Evolutionary conservation across 2,797 vertebrate genomes (phyloP), one percentile per base, ranked within the genome.

Genomic region (Macrochelys suwanniensis): DNA sequence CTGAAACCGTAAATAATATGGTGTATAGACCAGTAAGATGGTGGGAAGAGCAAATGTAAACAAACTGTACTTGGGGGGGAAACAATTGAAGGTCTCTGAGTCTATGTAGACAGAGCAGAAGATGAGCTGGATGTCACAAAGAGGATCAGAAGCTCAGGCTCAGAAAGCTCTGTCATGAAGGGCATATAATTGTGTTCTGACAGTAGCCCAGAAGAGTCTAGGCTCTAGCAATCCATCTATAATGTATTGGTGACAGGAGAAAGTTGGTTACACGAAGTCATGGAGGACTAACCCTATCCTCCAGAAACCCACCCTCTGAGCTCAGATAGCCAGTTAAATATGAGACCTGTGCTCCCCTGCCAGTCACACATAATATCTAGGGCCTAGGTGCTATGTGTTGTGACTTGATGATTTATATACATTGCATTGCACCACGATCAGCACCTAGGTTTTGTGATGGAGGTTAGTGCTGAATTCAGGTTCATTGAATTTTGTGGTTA

Each of bases 61-160:
- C 33, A 61, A 31, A 61, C 59, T 61, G 59, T 15, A 33, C 59
- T 61, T 31, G 31, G 7, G 31, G 2, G 3, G 33, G 33, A 33
- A 33, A 61, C 28, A 33, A 61, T 3, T 12, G 56, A 57, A 57
- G 26, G 26, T 33, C 13, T 61, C 31, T 33, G 31, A 33, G 59
- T 33, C 59, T 61, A 31, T 61, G 54, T 54, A 61, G 59, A 15
- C 59, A 61, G 26, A 28, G 59, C 59, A 13, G 28, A 61, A 61
- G 59, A 33, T 33, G 31, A 61, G 59, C 15, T 1, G 31, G 15
- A 33, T 61, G 7, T 61, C 59, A 65, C 0, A 0, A 90, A 71
- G 26, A 54, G 80, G 47, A 84, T 79, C 5, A 82, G 76, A 82
- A 93, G 54, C 23, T 47, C 0, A 1, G 82, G 91, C 19, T 81